Conservation (phyloP, 2,113 vertebrate genomes). For the Phylloscopus whistleri region DNA sequence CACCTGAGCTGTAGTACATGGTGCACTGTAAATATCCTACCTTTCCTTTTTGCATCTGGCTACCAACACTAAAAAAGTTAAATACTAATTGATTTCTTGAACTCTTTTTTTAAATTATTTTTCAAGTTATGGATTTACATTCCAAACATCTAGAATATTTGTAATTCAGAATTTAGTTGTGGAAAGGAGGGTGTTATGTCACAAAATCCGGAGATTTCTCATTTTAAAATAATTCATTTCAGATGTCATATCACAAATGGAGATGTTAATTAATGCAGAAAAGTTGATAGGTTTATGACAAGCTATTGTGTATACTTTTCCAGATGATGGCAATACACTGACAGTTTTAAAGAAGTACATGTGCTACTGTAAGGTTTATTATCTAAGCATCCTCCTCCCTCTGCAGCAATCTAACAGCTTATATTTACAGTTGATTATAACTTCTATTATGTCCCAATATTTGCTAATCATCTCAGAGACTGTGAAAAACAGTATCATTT, state of each 20-base stretch:
- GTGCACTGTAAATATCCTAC: background rate
- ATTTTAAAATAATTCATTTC: background rate
- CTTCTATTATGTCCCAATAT: background rate
- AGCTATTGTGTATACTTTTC: background rate
- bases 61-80: background rate
- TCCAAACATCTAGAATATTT: background rate
- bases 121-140: background rate
- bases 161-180: background rate
- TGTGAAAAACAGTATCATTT: background rate
- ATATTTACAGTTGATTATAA: background rate
- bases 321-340: background rate
- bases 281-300: background rate
- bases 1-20: fast-evolving
- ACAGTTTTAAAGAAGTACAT: background rate
- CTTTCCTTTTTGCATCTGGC: background rate
- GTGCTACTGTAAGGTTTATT: background rate
- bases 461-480: background rate
- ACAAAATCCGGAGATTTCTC: background rate
- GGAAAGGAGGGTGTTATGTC: background rate
- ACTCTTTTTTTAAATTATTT: background rate
- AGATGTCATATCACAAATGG: background rate
- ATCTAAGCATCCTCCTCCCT: background rate
- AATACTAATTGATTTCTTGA: background rate
- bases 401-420: background rate
- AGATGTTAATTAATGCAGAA: background rate